Evolutionary conservation across 2,113 vertebrate genomes (phyloP).

Genomic region (Symphodus melops): DNA sequence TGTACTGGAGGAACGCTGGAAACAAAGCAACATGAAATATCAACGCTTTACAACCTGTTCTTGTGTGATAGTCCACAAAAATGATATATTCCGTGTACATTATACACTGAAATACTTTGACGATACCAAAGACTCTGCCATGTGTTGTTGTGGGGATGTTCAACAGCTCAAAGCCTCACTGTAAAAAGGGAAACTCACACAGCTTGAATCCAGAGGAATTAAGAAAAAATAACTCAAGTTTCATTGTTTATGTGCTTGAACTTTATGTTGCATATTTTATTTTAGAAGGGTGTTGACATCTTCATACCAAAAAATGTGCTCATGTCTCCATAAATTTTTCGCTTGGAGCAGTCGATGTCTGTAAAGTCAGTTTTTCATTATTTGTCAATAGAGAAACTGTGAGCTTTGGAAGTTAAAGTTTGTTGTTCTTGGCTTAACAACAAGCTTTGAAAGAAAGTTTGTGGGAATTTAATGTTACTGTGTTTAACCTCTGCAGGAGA

Average conservation of each 20-base stretch:
- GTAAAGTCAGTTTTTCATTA: slow-evolving; percentile 52
- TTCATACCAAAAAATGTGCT: slow-evolving; percentile 31
- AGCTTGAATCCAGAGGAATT: slow-evolving; percentile 40
- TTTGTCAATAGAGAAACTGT: slow-evolving; percentile 46
- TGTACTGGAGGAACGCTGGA: too few relatives aligned
- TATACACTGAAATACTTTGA: background rate
- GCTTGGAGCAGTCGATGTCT: slow-evolving; percentile 27
- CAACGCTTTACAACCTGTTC: too few relatives aligned
- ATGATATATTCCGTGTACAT: too few relatives aligned
- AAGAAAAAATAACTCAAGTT: slow-evolving; percentile 31
- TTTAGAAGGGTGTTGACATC: slow-evolving; percentile 44
- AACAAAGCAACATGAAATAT: too few relatives aligned
- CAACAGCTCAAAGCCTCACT: background rate
- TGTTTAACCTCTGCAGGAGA: slow-evolving; percentile 36
- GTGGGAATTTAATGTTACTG: slow-evolving; percentile 24
- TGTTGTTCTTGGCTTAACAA: slow-evolving; percentile 21
- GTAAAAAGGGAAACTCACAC: background rate
- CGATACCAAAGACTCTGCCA: slow-evolving; percentile 3
- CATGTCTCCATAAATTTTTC: slow-evolving; percentile 31
- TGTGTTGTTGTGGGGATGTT: slow-evolving; percentile 32
- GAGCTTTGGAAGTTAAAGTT: slow-evolving; percentile 29
- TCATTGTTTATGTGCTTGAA: slow-evolving; percentile 55
- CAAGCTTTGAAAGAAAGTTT: slow-evolving; percentile 7
- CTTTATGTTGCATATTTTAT: slow-evolving; percentile 47
- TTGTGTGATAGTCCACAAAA: too few relatives aligned